Conservation (phyloP, 2,113 vertebrate genomes). For the Amphiprion ocellaris region DNA sequence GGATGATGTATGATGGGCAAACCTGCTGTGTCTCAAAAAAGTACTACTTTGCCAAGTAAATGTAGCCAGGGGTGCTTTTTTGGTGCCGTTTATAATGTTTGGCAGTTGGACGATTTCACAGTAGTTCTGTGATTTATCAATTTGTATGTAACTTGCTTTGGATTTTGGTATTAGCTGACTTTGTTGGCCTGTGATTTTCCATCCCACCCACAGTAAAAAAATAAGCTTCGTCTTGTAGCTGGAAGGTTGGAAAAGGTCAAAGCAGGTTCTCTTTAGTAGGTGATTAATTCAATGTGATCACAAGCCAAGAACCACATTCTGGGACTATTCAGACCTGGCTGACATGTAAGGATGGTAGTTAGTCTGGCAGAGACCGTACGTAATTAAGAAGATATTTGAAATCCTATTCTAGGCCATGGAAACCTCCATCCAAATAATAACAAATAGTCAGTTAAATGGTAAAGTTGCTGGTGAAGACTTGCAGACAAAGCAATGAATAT, state of each 20-base stretch:
- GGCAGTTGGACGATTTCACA: conserved; percentile 2
- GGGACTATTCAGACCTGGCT: conserved; percentile 19
- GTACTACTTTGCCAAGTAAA: background rate
- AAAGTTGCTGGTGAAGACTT: background rate
- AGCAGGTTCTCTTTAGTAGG: conserved; percentile 35
- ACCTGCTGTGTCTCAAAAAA: conserved; percentile 10
- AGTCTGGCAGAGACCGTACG: conserved; percentile 17
- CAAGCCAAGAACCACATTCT: conserved; percentile 55
- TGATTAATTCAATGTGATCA: conserved; percentile 52
- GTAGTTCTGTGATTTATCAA: background rate
- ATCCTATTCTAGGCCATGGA: conserved; percentile 14
- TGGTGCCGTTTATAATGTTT: conserved; percentile 20
- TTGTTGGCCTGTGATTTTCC: conserved; percentile 17
- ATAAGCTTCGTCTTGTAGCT: background rate
- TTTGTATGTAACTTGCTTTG: conserved; percentile 18
- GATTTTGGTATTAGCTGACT: conserved; percentile 13
- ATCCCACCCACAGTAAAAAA: background rate
- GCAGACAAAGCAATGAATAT: conserved; percentile 8
- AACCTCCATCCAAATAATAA: conserved; percentile 26
- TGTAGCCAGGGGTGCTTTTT: conserved; percentile 1
- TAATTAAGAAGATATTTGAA: conserved; percentile 49
- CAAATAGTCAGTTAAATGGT: conserved; percentile 28
- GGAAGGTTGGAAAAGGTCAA: conserved; percentile 38
- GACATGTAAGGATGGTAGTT: conserved; percentile 22
- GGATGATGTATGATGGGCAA: conserved; percentile 45